Evolutionary conservation across 2,113 vertebrate species (phyloP).

Genomic region (Ceyx melanurus): DNA sequence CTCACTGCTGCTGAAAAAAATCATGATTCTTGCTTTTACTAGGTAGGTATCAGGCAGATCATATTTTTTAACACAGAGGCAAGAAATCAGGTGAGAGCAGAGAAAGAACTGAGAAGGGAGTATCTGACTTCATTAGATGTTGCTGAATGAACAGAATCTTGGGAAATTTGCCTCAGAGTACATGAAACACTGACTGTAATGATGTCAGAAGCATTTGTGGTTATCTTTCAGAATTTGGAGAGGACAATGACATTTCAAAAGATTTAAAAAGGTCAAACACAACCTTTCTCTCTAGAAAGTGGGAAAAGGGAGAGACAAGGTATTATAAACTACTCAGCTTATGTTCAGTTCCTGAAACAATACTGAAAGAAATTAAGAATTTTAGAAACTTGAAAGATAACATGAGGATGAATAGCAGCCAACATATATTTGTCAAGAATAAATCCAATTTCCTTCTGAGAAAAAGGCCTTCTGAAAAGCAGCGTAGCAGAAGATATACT

Average conservation of each 20-base stretch:
- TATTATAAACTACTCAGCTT: neutral
- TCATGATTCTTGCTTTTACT: neutral
- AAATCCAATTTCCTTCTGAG: neutral
- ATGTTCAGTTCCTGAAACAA: neutral
- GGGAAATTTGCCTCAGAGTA: neutral
- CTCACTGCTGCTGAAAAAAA: neutral
- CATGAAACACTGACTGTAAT: neutral
- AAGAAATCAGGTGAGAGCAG: neutral
- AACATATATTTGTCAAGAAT: neutral
- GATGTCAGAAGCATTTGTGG: neutral
- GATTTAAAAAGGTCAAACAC: constrained; percentile 38
- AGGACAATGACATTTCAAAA: neutral
- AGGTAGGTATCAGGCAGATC: neutral
- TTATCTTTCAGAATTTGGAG: neutral
- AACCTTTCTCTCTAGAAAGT: neutral
- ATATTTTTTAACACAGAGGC: neutral
- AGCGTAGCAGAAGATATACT: neutral
- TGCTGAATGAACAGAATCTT: neutral
- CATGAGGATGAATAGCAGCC: neutral
- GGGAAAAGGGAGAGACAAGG: neutral
- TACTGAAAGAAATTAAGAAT: neutral
- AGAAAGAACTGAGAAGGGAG: neutral
- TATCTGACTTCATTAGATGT: neutral
- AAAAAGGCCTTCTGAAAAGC: neutral
- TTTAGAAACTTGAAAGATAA: neutral